phyloP scores from a whole-genome alignment of 2,888 invertebrate species.

The Tetropium fuscum region DNA sequence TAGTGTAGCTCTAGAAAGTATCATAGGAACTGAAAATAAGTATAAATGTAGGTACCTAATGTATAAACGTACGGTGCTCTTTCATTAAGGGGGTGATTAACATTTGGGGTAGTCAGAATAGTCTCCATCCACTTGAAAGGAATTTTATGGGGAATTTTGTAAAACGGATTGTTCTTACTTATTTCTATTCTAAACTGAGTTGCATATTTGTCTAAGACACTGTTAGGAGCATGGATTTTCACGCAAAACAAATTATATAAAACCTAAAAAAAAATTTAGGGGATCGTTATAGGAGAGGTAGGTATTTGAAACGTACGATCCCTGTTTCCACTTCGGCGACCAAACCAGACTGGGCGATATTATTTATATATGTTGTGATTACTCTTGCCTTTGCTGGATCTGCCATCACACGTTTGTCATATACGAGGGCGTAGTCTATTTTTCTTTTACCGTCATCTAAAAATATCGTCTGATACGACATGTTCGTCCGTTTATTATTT shows the following conservation, averaged over 20 bases:
- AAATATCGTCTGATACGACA: no score
- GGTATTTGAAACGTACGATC: background rate
- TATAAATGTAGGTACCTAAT: background rate
- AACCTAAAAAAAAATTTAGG: constrained; percentile 3
- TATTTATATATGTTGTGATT: background rate
- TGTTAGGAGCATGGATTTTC: constrained; percentile 1
- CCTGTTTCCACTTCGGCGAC: background rate
- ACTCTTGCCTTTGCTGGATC: background rate
- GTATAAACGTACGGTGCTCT: constrained; percentile 2
- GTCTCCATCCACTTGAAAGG: background rate
- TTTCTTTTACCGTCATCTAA: constrained; percentile 2
- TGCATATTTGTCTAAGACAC: background rate
- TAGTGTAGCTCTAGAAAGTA: background rate
- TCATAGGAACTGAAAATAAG: background rate
- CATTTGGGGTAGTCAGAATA: background rate
- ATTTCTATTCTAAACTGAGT: background rate
- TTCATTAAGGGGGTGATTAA: background rate
- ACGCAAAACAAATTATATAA: constrained; percentile 3
- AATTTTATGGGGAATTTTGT: background rate
- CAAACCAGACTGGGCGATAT: background rate
- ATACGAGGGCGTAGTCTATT: constrained; percentile 10
- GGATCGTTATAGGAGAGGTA: background rate
- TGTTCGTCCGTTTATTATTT: no score
- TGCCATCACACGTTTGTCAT: background rate
- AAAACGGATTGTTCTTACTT: background rate